Base-by-base conservation (phyloP, 2,113 vertebrate species). In the Macrotis lagotis region DNA sequence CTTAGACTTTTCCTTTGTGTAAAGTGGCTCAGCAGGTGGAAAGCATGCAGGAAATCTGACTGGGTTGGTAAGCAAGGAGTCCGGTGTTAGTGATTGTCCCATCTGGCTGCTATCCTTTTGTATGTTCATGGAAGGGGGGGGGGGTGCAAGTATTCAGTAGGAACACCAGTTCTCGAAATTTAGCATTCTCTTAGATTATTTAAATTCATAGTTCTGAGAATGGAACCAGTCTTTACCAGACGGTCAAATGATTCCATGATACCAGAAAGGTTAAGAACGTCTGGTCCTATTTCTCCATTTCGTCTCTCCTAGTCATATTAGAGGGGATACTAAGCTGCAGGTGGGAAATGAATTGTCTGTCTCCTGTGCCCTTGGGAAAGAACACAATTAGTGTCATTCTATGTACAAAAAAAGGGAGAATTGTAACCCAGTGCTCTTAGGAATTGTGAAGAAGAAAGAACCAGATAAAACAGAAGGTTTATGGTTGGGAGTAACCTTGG, bases 381-480 rank as follows among this genome's bases (percentile, higher is more conserved):
- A 89, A 91, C 11, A 37, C 51, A 5, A 16, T 10, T n/a, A 47
- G 31, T 47, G 25, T 93, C 92, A 91, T 93, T 51, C 88, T 83
- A 94, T 92, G 50, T 90, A 24, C 7, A 22, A 55, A 83, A n/a
- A n/a, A 93, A 31, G 90, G 48, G 89, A 88, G 37, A 88, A 48
- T 44, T 16, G 7, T 16, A 44, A 44, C 66, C 66, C n/a, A 7
- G 37, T 44, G 37, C 19, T 7, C 66, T 16, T 83, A 83, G 1
- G 55, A 92, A 14, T 89, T 66, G 24, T 51, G 66, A 96, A 93
- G 50, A 26, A 83, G 74, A 92, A 24, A 47, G 89, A 55, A 16
- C 22, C 51, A 48, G 48, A 24, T 53, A n/a, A 83, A 51, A 25
- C 3, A 51, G 74, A 93, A 51, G 49, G 31, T 51, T 51, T 51